These are phyloP conservation scores for Solea solea DNA, from an alignment of 2,113 vertebrate genomes.

Conservation along the genomic window DNA sequence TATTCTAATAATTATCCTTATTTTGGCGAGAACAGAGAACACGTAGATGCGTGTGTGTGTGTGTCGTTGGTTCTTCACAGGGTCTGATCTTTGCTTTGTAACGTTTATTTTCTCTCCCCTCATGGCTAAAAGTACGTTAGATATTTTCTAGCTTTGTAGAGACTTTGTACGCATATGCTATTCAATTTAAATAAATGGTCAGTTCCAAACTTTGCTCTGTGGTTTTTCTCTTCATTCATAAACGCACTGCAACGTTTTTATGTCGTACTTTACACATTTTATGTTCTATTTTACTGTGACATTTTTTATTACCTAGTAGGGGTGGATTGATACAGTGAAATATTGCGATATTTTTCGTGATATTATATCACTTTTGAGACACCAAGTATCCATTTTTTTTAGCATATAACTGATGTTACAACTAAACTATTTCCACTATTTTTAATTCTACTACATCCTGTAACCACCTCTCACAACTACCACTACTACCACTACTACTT, in stretches of 20 bases:
- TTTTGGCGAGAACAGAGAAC: constrained; percentile 78
- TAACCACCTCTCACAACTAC: no score
- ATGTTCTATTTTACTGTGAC: no score
- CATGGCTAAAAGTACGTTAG: constrained; percentile 96
- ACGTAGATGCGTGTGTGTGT: constrained; percentile 83
- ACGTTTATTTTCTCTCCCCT: constrained; percentile 75
- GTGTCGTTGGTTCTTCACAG: constrained; percentile 89
- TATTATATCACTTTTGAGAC: no score
- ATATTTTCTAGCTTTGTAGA: constrained; percentile 99
- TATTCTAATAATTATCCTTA: constrained; percentile 90
- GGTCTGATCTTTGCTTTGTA: constrained; percentile 98
- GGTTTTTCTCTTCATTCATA: constrained; percentile 20
- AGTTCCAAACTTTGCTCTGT: constrained; percentile 58
- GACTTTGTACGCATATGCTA: constrained; percentile 98
- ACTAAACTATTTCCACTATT: no score
- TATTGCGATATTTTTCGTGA: no score
- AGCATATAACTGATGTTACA: no score
- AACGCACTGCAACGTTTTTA: not conserved
- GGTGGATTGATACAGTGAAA: no score
- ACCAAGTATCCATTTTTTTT: no score
- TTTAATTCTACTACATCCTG: no score
- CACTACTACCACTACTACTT: no score
- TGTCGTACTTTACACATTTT: not conserved
- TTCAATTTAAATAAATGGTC: constrained; percentile 94
- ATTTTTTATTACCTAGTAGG: no score